Conservation (phyloP, 2,888 invertebrate species). For the Acholoe squamosa region DNA sequence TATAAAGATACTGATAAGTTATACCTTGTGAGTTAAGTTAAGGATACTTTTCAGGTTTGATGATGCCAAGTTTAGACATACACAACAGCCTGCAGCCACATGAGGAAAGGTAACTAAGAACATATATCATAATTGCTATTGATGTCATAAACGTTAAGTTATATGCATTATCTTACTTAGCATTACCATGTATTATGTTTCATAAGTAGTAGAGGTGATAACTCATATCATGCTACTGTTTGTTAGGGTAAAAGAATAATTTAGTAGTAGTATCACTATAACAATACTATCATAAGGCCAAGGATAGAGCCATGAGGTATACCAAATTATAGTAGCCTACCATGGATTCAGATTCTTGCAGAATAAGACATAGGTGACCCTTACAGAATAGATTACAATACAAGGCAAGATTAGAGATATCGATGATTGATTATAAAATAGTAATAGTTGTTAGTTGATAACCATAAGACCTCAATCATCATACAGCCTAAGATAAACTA, state of each 20-base stretch:
- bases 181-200: not conserved
- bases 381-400: too few relatives aligned
- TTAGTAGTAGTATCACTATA: not conserved
- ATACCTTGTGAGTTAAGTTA: slow-evolving; percentile 9
- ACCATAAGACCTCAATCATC: not conserved
- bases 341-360: too few relatives aligned
- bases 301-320: too few relatives aligned
- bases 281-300: not conserved
- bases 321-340: too few relatives aligned
- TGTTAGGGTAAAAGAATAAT: not conserved
- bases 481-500: not conserved
- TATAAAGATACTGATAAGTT: too few relatives aligned
- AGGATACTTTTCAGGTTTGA: slow-evolving; percentile 35
- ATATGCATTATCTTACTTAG: not conserved
- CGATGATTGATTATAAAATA: too few relatives aligned
- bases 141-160: too few relatives aligned
- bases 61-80: slow-evolving; percentile 54
- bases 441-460: not conserved
- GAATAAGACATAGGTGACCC: too few relatives aligned
- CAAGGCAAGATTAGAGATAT: too few relatives aligned
- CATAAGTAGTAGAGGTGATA: not conserved
- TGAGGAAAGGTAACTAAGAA: slow-evolving; percentile 44
- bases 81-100: slow-evolving; percentile 24
- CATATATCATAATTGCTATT: too few relatives aligned
- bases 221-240: not conserved